A percentile compares a stretch with the other conserved stretches of the same genome.
phyloP scores from a whole-genome alignment of 2,888 invertebrate genomes.

The Pachydiplax longipennis region DNA sequence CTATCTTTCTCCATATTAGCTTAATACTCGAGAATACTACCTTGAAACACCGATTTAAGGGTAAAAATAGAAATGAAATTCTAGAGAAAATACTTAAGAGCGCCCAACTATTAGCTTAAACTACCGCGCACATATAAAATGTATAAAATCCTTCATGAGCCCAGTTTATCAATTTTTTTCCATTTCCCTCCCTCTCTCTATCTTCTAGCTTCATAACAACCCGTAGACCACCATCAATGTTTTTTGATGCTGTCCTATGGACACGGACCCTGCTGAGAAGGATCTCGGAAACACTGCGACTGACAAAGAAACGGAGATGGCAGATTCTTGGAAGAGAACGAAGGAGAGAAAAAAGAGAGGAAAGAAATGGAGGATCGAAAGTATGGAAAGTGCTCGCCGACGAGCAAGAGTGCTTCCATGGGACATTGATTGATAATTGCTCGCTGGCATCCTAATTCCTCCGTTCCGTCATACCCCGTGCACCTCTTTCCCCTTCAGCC shows the following conservation, averaged over 20 bases:
- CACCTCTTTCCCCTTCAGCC: slow-evolving; percentile 10
- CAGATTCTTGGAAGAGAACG: background rate
- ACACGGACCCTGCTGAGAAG: background rate
- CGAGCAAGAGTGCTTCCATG: background rate
- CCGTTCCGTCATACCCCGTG: background rate
- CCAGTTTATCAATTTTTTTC: background rate
- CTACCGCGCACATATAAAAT: no score
- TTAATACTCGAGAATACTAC: no score
- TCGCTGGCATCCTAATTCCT: slow-evolving; percentile 29
- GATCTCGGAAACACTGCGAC: background rate
- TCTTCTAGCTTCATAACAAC: background rate
- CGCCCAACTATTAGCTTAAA: no score
- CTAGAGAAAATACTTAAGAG: no score
- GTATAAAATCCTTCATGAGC: background rate
- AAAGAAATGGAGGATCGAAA: background rate
- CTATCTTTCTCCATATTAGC: no score
- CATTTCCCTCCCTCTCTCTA: background rate
- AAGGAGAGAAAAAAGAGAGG: background rate
- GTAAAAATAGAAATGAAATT: no score
- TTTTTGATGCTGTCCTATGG: background rate
- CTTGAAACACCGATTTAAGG: no score
- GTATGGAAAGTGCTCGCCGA: background rate
- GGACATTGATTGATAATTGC: slow-evolving; percentile 37
- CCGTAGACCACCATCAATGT: background rate
- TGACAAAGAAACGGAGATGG: background rate